These are phyloP conservation scores for Idaea biselata DNA, from an alignment of 2,888 invertebrate genomes.

Conservation along the genomic window DNA sequence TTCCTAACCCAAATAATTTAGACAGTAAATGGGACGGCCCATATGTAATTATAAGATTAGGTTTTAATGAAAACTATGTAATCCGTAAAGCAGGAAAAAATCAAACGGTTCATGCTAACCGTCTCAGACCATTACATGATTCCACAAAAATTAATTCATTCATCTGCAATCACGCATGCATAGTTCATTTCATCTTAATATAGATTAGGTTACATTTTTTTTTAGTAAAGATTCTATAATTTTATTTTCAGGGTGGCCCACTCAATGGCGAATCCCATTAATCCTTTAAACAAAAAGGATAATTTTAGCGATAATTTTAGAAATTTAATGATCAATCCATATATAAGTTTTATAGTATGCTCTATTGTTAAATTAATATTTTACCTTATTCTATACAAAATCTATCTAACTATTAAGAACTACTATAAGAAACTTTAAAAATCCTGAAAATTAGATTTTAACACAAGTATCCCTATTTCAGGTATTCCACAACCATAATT, in stretches of 20 bases:
- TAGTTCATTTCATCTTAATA: background rate
- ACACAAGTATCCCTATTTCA: conserved; percentile 15
- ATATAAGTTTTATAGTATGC: conserved; percentile 15
- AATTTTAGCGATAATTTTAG: background rate
- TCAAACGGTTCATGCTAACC: conserved; percentile 30
- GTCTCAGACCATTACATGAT: conserved; percentile 21
- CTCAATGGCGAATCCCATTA: background rate
- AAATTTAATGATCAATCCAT: conserved; percentile 8
- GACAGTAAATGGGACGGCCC: conserved; percentile 42
- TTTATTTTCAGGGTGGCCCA: conserved; percentile 2
- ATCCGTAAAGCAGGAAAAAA: conserved; percentile 24
- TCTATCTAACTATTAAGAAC: conserved; percentile 10
- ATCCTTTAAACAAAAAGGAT: background rate
- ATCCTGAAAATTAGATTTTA: background rate
- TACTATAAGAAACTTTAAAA: conserved; percentile 7
- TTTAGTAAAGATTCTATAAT: background rate
- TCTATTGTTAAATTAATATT: conserved; percentile 16
- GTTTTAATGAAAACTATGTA: conserved; percentile 34
- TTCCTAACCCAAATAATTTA: conserved; percentile 38
- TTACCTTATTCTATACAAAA: conserved; percentile 13
- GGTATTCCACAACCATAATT: conserved; percentile 15
- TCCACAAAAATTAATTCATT: background rate
- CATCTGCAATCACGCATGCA: background rate
- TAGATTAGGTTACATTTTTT: background rate
- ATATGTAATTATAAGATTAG: conserved; percentile 29